Base-by-base conservation (phyloP, 2,888 invertebrate genomes). In the Abrostola tripartita region DNA sequence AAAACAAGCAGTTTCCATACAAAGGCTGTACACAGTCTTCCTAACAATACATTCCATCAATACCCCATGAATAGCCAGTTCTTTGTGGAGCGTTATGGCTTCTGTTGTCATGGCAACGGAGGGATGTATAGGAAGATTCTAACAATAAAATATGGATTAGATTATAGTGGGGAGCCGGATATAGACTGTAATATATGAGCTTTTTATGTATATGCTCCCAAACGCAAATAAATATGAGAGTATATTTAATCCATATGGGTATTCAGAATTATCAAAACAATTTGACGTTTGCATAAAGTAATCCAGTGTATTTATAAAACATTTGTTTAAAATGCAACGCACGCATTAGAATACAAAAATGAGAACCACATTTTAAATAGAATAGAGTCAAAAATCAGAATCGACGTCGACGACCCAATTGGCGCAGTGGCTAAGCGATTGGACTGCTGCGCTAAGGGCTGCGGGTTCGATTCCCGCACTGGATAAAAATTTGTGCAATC, bases 131-230 rank as follows among this genome's bases (percentile, higher is more conserved):
- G 63, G 61, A 57, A 61, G 59, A 65, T 61, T 55, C 61, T 38
- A 52, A 68, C 75, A 74, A 78, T 80, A 78, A 79, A 78, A 79
- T 73, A 76, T 73, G 69, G 73, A 77, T 76, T 76, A 65, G 70
- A 77, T 79, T 68, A 79, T 76, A 64, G 54, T 66, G 57, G 38
- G 42, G 44, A 42, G 44, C 24, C 14, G 54, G 63, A 75, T 73
- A 65, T 71, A 64, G 51, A 54, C 54, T 60, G 65, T 75, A 64
- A 72, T 75, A 54, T 64, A 58, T 42, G 37, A 41, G 64, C n/a
- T 6, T 55, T 58, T 71, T 49, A 42, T 38, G 40, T 38, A 52
- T 51, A 37, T 57, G 57, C 14, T 24, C 14, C 14, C 14, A 47
- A 47, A 47, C 58, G 52, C 37, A 55, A 47, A 51, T 58, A 35